phyloP scores from a whole-genome alignment of 2,888 invertebrate genomes.

The Lasioglossum lativentre region DNA sequence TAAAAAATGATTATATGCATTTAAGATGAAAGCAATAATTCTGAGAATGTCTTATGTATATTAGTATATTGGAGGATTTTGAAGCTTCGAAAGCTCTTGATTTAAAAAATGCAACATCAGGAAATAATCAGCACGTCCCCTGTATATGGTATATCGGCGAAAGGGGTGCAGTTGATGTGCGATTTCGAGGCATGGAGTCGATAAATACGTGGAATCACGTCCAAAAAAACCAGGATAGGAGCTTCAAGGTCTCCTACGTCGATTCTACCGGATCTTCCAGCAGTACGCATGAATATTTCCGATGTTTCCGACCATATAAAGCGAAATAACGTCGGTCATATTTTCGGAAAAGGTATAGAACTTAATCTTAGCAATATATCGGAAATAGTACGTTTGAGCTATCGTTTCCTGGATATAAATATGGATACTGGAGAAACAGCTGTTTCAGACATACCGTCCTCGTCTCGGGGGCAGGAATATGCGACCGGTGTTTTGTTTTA shows the following conservation, averaged over 20 bases:
- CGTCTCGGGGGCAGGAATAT: neutral
- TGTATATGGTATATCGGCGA: neutral
- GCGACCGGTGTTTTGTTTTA: neutral
- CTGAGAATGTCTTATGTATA: no score
- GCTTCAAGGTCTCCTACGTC: neutral
- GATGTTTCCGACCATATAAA: neutral
- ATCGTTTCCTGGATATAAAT: neutral
- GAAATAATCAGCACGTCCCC: neutral
- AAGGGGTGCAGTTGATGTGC: neutral
- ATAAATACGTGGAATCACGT: neutral
- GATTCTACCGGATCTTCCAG: neutral
- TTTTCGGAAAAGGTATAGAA: neutral
- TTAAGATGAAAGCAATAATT: neutral
- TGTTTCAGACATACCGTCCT: neutral
- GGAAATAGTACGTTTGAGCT: neutral
- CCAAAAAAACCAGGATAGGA: neutral
- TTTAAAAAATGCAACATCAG: neutral
- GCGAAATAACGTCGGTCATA: neutral
- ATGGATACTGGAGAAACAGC: neutral
- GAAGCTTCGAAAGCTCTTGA: neutral
- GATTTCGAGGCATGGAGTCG: neutral
- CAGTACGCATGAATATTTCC: neutral
- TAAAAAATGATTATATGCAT: no score
- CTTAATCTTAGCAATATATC: neutral
- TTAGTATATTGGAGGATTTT: neutral